A percentile compares a stretch with the other conserved stretches of the same genome.
Conservation (phyloP, 2,113 vertebrate species). For the Speoplatyrhinus poulsoni region DNA sequence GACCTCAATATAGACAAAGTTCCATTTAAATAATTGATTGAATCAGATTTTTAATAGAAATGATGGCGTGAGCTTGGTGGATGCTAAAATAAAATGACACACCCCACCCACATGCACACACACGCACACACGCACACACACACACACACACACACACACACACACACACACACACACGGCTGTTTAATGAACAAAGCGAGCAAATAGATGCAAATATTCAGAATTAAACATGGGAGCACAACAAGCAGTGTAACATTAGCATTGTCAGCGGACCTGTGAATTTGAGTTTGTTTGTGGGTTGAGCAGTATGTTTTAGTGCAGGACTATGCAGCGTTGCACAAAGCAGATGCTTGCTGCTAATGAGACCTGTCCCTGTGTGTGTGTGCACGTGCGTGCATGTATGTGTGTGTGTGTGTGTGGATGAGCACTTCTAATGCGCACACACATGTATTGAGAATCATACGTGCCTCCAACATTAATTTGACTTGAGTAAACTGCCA, state of each 20-base stretch:
- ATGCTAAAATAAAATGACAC: no score
- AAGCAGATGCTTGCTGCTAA: constrained; percentile 65
- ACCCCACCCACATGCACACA: not conserved
- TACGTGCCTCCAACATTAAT: constrained; percentile 49
- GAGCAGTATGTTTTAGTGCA: not conserved
- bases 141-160: not conserved
- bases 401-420: constrained; percentile 5
- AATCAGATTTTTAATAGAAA: no score
- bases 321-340: constrained; percentile 25
- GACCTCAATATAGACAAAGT: no score
- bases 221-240: not conserved
- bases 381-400: not conserved
- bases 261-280: no score
- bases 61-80: no score
- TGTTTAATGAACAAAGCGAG: no score
- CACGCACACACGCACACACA: not conserved
- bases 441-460: constrained; percentile 10
- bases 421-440: no score
- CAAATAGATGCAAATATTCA: no score
- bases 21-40: no score
- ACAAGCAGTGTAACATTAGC: no score
- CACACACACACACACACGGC: not conserved
- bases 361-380: constrained; percentile 41
- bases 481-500: constrained; percentile 27
- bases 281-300: not conserved